Percentiles rank a stretch among this genome's conserved stretches.
These are phyloP conservation scores for Acrossocheilus wenchowensis DNA, from an alignment of 2,797 vertebrate genomes.

Conservation along the genomic window DNA sequence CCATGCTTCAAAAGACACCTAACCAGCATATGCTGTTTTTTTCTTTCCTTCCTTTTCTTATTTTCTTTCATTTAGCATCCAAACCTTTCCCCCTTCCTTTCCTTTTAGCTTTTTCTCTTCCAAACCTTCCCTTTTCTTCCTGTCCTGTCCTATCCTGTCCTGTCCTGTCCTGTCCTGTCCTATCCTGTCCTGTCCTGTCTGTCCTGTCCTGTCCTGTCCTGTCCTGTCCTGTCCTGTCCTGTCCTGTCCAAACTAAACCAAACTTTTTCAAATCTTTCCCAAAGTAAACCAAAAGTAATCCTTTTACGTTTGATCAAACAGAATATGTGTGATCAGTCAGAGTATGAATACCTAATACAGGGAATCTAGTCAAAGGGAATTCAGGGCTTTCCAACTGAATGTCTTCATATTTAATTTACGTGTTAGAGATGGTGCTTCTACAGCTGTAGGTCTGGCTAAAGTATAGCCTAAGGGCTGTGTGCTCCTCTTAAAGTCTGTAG, in stretches of 20 bases:
- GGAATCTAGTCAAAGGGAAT: not conserved
- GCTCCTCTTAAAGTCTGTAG: slow-evolving; percentile 53
- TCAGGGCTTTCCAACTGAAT: slow-evolving; percentile 5
- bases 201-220: not conserved
- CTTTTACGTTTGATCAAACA: not conserved
- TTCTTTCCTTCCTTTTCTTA: not conserved
- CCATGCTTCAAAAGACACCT: too few species aligned
- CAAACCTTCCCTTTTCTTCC: not conserved
- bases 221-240: not conserved
- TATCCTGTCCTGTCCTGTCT: not conserved
- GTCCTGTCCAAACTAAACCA: not conserved
- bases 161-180: too few species aligned
- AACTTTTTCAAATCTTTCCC: not conserved
- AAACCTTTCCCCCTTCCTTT: not conserved
- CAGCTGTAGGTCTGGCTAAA: slow-evolving; percentile 51
- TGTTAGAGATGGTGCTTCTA: slow-evolving; percentile 61
- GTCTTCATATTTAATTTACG: slow-evolving; percentile 59
- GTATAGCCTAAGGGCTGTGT: slow-evolving; percentile 59
- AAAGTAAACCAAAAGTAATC: not conserved
- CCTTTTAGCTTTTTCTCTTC: not conserved
- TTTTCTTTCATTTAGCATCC: not conserved
- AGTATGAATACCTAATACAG: not conserved
- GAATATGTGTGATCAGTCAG: not conserved
- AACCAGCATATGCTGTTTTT: too few species aligned
- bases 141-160: too few species aligned